Conservation (phyloP, 2,113 vertebrate species). For the Grus americana region DNA sequence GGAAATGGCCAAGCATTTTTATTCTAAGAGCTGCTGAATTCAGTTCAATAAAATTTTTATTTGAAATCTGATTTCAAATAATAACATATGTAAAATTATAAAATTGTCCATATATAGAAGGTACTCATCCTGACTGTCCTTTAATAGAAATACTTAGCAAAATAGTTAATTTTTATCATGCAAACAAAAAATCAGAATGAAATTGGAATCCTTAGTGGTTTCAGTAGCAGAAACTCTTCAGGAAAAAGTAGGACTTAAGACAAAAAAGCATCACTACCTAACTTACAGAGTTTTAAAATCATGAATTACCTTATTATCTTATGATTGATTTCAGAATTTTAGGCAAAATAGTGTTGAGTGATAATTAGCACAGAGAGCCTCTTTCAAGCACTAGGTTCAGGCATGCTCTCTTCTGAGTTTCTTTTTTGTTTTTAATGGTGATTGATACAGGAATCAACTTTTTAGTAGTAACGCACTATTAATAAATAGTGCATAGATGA, state of each 20-base stretch:
- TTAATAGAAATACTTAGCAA: neutral
- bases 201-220: neutral
- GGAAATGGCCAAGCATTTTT: neutral
- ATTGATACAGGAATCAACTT: neutral
- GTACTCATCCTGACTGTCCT: neutral
- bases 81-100: neutral
- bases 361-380: neutral
- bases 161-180: neutral
- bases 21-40: neutral
- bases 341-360: neutral
- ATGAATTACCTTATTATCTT: neutral
- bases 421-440: neutral
- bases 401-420: neutral
- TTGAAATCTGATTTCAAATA: neutral
- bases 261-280: rapidly evolving
- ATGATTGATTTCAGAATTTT: neutral
- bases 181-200: neutral
- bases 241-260: neutral
- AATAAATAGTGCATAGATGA: neutral
- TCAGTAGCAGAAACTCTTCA: neutral
- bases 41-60: neutral
- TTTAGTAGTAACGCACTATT: neutral
- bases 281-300: neutral
- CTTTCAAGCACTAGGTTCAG: neutral
- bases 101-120: neutral